Conservation (phyloP, 92 coral and sea anemone genomes). For the Desmophyllum pertusum region DNA sequence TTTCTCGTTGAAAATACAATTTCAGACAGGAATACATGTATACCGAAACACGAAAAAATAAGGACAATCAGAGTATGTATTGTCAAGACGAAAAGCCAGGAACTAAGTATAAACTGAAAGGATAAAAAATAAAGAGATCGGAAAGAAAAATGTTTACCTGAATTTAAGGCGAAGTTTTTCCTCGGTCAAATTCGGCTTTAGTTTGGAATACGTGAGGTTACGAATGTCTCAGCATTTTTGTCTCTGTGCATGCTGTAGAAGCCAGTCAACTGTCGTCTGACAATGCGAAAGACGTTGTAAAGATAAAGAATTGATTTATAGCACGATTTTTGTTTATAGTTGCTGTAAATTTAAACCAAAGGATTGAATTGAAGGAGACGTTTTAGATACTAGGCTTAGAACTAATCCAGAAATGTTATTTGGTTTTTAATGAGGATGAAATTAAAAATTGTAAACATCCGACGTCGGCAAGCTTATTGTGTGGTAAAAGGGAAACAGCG, state of each 20-base stretch:
- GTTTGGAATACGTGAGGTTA: neutral
- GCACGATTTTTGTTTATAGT: neutral
- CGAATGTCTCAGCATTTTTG: neutral
- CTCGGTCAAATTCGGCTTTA: neutral
- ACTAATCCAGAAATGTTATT: constrained; percentile 6
- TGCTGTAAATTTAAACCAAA: neutral
- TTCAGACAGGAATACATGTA: neutral
- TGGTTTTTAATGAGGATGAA: constrained; percentile 5
- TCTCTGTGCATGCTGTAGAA: neutral
- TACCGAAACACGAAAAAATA: neutral
- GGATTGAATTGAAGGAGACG: neutral
- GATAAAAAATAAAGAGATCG: neutral
- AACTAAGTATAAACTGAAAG: neutral
- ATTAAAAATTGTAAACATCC: constrained; percentile 5
- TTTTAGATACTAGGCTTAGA: neutral
- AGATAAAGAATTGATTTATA: neutral
- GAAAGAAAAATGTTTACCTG: neutral
- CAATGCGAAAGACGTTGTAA: neutral
- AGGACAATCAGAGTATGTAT: neutral
- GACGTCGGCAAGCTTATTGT: constrained; percentile 3
- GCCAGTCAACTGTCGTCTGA: neutral
- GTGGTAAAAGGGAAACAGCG: neutral
- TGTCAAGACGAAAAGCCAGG: neutral
- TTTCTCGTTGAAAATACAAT: neutral
- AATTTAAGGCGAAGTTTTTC: neutral